Percentiles rank a stretch among this genome's conserved stretches.
phyloP scores from a whole-genome alignment of 2,113 vertebrate species.

The Leptobrachium ailaonicum region DNA sequence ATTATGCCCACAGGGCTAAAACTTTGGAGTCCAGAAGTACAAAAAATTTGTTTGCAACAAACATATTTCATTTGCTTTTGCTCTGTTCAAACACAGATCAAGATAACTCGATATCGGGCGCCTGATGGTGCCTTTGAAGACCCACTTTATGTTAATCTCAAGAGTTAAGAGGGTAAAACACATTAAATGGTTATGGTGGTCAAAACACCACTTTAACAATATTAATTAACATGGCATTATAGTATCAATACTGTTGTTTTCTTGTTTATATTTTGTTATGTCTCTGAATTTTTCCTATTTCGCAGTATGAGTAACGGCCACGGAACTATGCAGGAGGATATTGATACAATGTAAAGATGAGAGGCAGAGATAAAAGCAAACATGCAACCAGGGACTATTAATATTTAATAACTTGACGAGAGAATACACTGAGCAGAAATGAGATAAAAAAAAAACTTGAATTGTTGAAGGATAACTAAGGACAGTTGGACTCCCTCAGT shows the following conservation, averaged over 20 bases:
- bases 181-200: no score
- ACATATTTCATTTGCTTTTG: no score
- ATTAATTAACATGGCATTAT: not conserved
- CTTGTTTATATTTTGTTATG: conserved; percentile 29
- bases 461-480: conserved; percentile 47
- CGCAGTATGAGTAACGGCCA: not conserved
- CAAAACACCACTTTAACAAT: no score
- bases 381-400: conserved; percentile 42
- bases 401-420: conserved; percentile 48
- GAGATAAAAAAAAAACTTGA: conserved; percentile 48
- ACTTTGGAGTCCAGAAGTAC: no score
- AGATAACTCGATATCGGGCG: no score
- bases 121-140: no score
- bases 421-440: conserved; percentile 32
- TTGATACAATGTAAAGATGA: conserved; percentile 48
- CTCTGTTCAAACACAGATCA: no score
- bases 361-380: conserved; percentile 48
- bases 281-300: conserved; percentile 6
- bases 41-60: no score
- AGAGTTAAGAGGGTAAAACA: no score
- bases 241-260: conserved; percentile 15
- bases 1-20: no score
- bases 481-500: conserved; percentile 41
- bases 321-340: conserved; percentile 21
- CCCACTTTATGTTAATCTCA: no score